Evolutionary conservation across 2,113 vertebrate genomes (phyloP).

Genomic region (Petrocephalus zakoni): DNA sequence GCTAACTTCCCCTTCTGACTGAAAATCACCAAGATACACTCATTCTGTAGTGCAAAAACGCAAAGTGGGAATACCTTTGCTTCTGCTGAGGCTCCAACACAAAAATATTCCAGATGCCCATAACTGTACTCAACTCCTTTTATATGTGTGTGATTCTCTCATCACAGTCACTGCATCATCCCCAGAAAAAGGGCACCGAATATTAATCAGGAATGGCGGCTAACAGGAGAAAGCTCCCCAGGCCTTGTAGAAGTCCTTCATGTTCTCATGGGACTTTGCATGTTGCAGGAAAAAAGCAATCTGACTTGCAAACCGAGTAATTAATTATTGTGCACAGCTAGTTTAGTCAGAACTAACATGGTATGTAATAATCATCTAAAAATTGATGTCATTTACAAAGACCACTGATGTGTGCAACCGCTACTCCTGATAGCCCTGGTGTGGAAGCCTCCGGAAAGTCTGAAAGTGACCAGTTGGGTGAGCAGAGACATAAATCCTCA

Average conservation of each 20-base stretch:
- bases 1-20: not conserved
- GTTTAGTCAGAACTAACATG: not conserved
- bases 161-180: constrained; percentile 8
- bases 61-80: not conserved
- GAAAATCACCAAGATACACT: not conserved
- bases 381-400: not conserved
- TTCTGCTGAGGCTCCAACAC: not conserved
- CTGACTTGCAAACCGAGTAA: not conserved
- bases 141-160: too few species aligned
- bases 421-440: not conserved
- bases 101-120: not conserved
- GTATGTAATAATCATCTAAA: not conserved
- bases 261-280: not conserved
- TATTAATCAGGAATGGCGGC: not conserved
- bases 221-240: not conserved
- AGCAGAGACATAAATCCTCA: not conserved
- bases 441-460: not conserved
- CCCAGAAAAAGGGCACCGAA: not conserved
- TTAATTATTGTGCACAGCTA: not conserved
- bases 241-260: not conserved
- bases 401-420: not conserved
- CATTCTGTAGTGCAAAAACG: not conserved
- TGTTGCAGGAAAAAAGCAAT: not conserved
- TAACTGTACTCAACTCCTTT: not conserved
- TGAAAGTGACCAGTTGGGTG: not conserved